Base-by-base conservation (phyloP, 2,888 invertebrate species). In the Drosophila eohydei region DNA sequence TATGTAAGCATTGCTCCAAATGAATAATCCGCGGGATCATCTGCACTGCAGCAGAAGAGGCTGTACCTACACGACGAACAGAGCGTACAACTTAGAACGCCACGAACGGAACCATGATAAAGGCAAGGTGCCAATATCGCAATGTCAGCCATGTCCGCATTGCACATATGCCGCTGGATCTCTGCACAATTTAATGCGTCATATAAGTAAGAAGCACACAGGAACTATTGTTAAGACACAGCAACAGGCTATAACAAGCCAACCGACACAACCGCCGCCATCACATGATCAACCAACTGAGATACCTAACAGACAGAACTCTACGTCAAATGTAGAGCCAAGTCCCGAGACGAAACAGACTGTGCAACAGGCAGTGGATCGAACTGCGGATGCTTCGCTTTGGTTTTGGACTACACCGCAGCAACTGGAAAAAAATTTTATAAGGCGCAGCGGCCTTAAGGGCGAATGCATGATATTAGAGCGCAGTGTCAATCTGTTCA, bases 101-200 rank as follows among this genome's bases (percentile, higher is more conserved):
- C 76, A 77, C 36, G 80, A 77, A 34, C 76, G 76, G 26, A 80
- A 80, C 32, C 80, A 80, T 57, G 76, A 65, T 0, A 80, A 65
- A 4, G 76, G 76, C 56, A 71, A 58, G 36, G 71, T 80, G 9
- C 71, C 77, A 1, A 50, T 71, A 12, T 76, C 80, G 3, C 80
- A 70, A 38, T 77, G 80, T 28, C 80, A 77, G 34, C 76, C 62
- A 8, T 77, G 76, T 59, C 80, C 80, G 2, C 76, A 77, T 38
- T 77, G 76, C 46, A 34, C 61, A 14, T 77, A 80, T 56, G 76
- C 80, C 9, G 80, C 76, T 1, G 80, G 76, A 58, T 65, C 76
- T 2, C n/a, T 80, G 5, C 80, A 77, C 48, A 77, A 77, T 43
- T 52, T 77, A 16, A 80, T 57, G 77, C 64, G 76, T 5, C 76